phyloP scores from a whole-genome alignment of 2,797 vertebrate species.

The Pantherophis vulpinus region DNA sequence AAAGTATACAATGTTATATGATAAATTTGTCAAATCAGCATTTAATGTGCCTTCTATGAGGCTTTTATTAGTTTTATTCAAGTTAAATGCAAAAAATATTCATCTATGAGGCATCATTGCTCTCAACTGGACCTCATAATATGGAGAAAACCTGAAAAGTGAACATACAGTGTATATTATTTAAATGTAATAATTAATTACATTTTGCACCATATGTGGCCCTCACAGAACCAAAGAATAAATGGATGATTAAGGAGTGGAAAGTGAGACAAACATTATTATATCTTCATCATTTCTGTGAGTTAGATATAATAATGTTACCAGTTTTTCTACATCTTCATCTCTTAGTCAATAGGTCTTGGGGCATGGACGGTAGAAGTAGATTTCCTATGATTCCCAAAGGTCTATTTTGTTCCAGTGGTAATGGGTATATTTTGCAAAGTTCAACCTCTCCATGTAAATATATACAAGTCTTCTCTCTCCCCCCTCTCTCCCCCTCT shows the following conservation, averaged over 20 bases:
- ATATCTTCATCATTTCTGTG: neutral
- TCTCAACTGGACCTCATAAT: neutral
- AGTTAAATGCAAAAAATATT: neutral
- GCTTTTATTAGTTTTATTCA: neutral
- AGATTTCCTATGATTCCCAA: neutral
- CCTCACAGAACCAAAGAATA: neutral
- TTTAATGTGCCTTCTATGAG: neutral
- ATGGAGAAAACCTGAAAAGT: neutral
- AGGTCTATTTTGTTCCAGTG: neutral
- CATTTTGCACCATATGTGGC: neutral
- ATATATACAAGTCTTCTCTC: neutral
- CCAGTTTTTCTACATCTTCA: neutral
- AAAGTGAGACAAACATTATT: neutral
- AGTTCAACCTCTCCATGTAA: neutral
- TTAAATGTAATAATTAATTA: neutral
- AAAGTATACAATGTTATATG: neutral
- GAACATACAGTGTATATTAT: neutral
- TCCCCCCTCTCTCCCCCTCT: too few species aligned
- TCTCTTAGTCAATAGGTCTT: neutral
- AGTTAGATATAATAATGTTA: neutral
- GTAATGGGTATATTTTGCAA: neutral
- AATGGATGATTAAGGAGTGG: neutral
- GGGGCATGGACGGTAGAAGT: neutral
- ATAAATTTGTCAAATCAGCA: neutral
- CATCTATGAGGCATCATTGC: neutral